Evolutionary conservation across 2,113 vertebrate genomes (phyloP).

Genomic region (Limanda limanda): DNA sequence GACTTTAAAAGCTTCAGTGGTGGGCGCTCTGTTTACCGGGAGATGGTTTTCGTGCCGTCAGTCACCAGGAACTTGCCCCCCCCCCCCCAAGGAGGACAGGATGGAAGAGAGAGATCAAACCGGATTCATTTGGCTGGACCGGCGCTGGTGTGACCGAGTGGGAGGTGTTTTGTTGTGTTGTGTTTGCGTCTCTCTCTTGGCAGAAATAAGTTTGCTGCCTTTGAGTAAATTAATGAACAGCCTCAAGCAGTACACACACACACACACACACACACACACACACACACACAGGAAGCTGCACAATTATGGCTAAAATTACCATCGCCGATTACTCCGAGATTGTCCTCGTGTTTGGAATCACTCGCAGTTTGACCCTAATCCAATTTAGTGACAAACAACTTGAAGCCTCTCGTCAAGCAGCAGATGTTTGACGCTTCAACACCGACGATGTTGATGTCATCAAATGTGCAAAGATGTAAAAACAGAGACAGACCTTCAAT

Average conservation of each 20-base stretch:
- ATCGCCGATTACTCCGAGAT: slow-evolving; percentile 12
- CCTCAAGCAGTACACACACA: slow-evolving; percentile 17
- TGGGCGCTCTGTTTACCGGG: slow-evolving; percentile 70
- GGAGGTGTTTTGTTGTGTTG: slow-evolving; percentile 39
- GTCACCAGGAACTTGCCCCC: slow-evolving; percentile 47
- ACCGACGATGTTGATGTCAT: neutral
- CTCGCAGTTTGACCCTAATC: slow-evolving; percentile 31
- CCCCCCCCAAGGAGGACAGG: slow-evolving; percentile 49
- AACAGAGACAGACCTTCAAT: no score
- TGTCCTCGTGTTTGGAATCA: slow-evolving; percentile 22
- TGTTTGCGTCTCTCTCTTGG: slow-evolving; percentile 39
- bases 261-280: slow-evolving; percentile 32
- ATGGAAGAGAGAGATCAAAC: slow-evolving; percentile 68
- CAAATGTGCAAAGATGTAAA: neutral
- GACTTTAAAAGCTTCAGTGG: slow-evolving; percentile 61
- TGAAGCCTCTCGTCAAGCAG: slow-evolving; percentile 5
- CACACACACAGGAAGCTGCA: neutral
- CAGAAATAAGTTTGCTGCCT: slow-evolving; percentile 51
- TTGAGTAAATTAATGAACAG: slow-evolving; percentile 55
- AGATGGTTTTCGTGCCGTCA: slow-evolving; percentile 66
- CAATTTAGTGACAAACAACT: slow-evolving; percentile 22
- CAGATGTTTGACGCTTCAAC: neutral
- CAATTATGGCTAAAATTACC: slow-evolving; percentile 20
- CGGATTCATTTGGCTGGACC: slow-evolving; percentile 47
- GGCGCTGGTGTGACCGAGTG: slow-evolving; percentile 22